Evolutionary conservation across 2,797 vertebrate species (phyloP).

Genomic region (Lithobates sylvaticus): DNA sequence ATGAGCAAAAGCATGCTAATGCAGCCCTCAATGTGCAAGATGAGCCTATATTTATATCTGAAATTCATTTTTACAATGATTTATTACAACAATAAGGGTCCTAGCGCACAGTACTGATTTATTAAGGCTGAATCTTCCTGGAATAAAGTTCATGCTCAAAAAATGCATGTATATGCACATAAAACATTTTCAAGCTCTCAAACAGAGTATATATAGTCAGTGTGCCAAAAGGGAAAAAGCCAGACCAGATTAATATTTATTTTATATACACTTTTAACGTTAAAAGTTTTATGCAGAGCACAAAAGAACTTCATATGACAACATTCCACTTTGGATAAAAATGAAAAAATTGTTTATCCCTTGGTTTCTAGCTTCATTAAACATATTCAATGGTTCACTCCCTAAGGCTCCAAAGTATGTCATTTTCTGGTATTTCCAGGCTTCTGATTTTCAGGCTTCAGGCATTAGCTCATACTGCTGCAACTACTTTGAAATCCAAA

Average conservation of each 20-base stretch:
- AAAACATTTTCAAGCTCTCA: too few species aligned
- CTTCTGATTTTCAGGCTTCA: slow-evolving; percentile 37
- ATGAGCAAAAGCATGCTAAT: too few species aligned
- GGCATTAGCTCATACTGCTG: slow-evolving; percentile 49
- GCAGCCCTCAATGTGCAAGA: too few species aligned
- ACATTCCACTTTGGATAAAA: slow-evolving; percentile 23
- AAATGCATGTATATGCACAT: too few species aligned
- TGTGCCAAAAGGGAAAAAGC: background rate
- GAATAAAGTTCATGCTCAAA: too few species aligned
- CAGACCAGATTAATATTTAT: background rate
- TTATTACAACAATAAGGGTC: too few species aligned
- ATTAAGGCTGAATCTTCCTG: too few species aligned
- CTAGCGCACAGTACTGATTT: too few species aligned
- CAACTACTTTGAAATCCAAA: slow-evolving; percentile 50
- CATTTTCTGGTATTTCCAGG: slow-evolving; percentile 50
- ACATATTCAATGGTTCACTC: slow-evolving; percentile 50
- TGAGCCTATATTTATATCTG: too few species aligned
- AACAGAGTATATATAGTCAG: too few species aligned
- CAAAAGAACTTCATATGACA: background rate
- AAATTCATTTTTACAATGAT: background rate
- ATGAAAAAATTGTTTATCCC: slow-evolving; percentile 28
- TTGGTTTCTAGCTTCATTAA: slow-evolving; percentile 56
- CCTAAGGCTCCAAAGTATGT: slow-evolving; percentile 49
- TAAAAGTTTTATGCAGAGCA: background rate
- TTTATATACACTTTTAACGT: background rate